Evolutionary conservation across 2,113 vertebrate species (phyloP), one percentile per base, ranked within the genome.

Genomic region (Dissostichus mawsoni): DNA sequence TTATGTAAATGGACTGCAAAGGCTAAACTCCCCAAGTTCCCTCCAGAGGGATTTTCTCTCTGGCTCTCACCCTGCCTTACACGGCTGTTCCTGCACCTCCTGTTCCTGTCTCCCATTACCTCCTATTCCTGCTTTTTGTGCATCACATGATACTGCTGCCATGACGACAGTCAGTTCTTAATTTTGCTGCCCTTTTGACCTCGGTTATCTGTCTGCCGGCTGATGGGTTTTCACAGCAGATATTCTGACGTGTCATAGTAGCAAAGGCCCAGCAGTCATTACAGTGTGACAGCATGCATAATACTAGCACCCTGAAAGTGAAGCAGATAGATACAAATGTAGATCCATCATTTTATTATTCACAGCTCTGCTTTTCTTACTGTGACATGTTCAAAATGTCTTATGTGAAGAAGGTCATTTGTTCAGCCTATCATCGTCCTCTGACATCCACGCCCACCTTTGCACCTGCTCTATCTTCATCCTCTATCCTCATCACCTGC

Each of bases 81-180:
- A 4, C 66, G 20, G 79, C 69, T 71, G 52, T 63, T 18, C 16
- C 36, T 50, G 57, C 48, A 50, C 75, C 74, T 81, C 62, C 77
- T 76, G 74, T 77, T 69, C 80, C 67, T 4, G 45, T 83, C 70
- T 84, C 78, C 55, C 41, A 25, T 85, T 85, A 81, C 74, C 65
- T 20, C 71, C 73, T 72, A 51, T 66, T 76, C 59, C 63, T 52
- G 58, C 64, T 44, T 84, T 81, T 78, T 23, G 58, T 69, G 55
- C 10, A 62, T 79, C 78, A 75, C 65, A 50, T 52, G 63, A 67
- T 23, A 50, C 44, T 17, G n/a, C 41, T 78, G 64, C 56, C 59
- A 68, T 61, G 61, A 62, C 18, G 41, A 71, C 56, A 11, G 25
- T 14, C 3, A 3, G 11, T 55, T 47, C 29, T 5, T 17, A 41